Evolutionary conservation across 2,888 invertebrate species (phyloP), one percentile per base, ranked within the genome.

Genomic region (Epinotia nisella): DNA sequence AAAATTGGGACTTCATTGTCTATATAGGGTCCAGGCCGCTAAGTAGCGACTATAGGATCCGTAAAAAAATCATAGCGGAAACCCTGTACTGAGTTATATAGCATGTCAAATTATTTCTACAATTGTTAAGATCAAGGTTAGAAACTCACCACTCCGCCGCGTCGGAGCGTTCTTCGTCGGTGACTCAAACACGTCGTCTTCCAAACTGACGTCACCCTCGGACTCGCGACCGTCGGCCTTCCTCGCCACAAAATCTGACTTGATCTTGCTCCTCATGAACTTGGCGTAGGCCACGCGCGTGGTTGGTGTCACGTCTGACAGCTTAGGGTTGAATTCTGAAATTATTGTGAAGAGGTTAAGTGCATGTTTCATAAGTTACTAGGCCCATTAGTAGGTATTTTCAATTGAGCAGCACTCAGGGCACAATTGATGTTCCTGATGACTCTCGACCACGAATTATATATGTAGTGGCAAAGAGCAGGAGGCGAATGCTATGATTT

Each of bases 241-340:
- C 53, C 81, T 82, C 21, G 84, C 85, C 10, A 82, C 79, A 77
- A 93, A 94, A 78, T 95, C 95, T 0, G 94, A 93, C 68, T 95
- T 95, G 77, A 96, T 94, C 88, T 96, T 96, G 83, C 94, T 95
- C 75, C 95, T 95, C 96, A 98, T 98, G 85, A 98, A 98, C 88
- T 97, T 98, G 68, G 97, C 97, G 80, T 98, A 98, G 0, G 98
- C 98, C 17, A 97, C 95, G 79, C 97, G 94, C 0, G 97, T 97
- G 1, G 96, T 96, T 0, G 96, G 96, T 0, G 97, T 95, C 1
- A 97, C 96, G 0, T 95, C 95, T 1, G 95, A 95, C 45, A 98
- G 90, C 78, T 96, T 96, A 0, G 97, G 97, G 91, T 98, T 98
- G 88, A 96, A 97, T 87, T 97, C 96, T 95, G 82, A n/a, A 86